A percentile compares a stretch with the other conserved stretches of the same genome.
phyloP scores from a whole-genome alignment of 2,113 vertebrate species.

The Athene cunicularia region DNA sequence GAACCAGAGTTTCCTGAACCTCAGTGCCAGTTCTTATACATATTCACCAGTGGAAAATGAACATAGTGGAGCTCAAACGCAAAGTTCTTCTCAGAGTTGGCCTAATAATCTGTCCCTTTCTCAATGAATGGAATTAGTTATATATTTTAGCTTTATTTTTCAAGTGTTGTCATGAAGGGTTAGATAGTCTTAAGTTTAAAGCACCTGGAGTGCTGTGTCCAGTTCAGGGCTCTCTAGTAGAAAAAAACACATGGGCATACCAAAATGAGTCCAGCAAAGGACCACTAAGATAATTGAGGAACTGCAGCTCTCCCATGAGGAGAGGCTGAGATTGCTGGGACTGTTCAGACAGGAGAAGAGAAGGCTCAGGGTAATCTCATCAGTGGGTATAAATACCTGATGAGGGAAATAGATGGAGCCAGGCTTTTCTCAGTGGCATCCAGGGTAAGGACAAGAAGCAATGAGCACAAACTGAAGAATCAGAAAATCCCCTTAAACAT shows the following conservation, averaged over 20 bases:
- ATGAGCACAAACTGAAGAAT: background rate
- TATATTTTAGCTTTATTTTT: background rate
- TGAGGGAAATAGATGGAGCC: background rate
- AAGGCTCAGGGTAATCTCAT: fast-evolving
- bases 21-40: background rate
- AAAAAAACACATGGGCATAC: background rate
- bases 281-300: background rate
- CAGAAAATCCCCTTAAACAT: background rate
- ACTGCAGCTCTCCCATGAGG: background rate
- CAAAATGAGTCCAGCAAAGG: background rate
- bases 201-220: background rate
- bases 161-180: background rate
- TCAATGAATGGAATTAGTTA: background rate
- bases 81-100: background rate
- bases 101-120: background rate
- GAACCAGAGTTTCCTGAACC: conserved; percentile 3
- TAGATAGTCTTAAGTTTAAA: background rate
- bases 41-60: background rate
- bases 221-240: background rate
- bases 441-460: background rate
- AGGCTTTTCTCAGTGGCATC: background rate
- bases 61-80: background rate
- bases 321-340: background rate
- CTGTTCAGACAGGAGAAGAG: background rate
- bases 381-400: background rate